A percentile compares a stretch with the other conserved stretches of the same genome.
Evolutionary conservation across 2,113 vertebrate species (phyloP).

Genomic region (Hippocampus abdominalis): DNA sequence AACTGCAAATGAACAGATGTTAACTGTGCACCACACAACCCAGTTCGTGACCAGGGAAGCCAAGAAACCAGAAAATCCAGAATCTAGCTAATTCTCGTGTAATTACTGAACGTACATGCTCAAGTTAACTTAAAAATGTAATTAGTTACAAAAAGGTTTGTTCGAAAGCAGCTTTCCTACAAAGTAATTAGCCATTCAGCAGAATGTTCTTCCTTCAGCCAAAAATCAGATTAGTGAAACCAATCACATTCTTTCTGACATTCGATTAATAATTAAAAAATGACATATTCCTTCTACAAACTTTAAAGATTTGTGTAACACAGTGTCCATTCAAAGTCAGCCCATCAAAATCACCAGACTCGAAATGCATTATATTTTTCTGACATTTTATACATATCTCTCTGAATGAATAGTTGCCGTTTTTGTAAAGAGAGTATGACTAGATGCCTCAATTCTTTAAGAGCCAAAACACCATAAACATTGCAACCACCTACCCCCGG

Average conservation of each 20-base stretch:
- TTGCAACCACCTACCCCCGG: too few relatives aligned
- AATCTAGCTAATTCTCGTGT: not conserved
- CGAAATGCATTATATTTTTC: too few relatives aligned
- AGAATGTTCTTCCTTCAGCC: not conserved
- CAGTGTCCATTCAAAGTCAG: too few relatives aligned
- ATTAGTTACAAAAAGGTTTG: not conserved
- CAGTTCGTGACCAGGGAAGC: not conserved
- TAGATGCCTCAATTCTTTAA: too few relatives aligned
- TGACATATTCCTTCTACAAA: too few relatives aligned
- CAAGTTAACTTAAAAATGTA: not conserved
- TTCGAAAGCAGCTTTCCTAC: not conserved
- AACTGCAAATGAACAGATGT: not conserved
- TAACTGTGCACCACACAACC: not conserved
- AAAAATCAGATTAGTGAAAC: not conserved
- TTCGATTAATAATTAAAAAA: too few relatives aligned
- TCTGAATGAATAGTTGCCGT: too few relatives aligned
- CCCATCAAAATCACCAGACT: too few relatives aligned
- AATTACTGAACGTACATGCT: not conserved
- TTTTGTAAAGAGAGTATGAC: too few relatives aligned
- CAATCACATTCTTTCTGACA: not conserved
- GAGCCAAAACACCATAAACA: too few relatives aligned
- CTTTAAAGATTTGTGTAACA: too few relatives aligned
- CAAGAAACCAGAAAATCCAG: not conserved
- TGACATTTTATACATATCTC: too few relatives aligned
- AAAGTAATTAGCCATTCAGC: not conserved